Evolutionary conservation across 2,888 invertebrate species (phyloP).

Genomic region (Mythimna loreyi): DNA sequence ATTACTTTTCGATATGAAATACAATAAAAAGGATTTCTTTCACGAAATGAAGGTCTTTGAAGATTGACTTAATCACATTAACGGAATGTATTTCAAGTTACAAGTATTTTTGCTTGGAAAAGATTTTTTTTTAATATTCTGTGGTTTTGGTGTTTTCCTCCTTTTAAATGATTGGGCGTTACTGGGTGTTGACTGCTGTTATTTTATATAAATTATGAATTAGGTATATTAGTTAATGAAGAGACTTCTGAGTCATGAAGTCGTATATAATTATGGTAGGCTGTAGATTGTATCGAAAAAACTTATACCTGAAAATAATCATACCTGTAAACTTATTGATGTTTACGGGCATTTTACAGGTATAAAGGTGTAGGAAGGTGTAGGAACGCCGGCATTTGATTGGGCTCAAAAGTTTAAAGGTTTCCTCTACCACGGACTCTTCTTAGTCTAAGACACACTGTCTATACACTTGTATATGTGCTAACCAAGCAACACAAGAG

Average conservation of each 20-base stretch:
- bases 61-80: constrained; percentile 54
- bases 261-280: background rate
- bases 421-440: no score
- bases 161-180: constrained; percentile 19
- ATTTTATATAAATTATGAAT: background rate
- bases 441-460: no score
- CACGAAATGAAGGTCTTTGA: constrained; percentile 47
- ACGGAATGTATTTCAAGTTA: constrained; percentile 40
- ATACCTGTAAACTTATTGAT: no score
- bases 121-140: constrained; percentile 36
- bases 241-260: background rate
- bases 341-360: no score
- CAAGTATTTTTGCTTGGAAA: constrained; percentile 34
- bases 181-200: background rate
- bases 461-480: background rate
- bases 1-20: constrained; percentile 32
- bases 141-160: constrained; percentile 19
- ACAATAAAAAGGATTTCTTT: constrained; percentile 28
- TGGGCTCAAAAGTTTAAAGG: no score
- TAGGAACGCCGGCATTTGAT: no score
- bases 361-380: no score
- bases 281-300: background rate
- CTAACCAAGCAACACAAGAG: background rate
- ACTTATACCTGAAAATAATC: background rate
- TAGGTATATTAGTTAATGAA: constrained; percentile 2